A percentile compares a stretch with the other conserved stretches of the same genome.
phyloP scores from a whole-genome alignment of 2,888 invertebrate species.

The Eupeodes luniger region DNA sequence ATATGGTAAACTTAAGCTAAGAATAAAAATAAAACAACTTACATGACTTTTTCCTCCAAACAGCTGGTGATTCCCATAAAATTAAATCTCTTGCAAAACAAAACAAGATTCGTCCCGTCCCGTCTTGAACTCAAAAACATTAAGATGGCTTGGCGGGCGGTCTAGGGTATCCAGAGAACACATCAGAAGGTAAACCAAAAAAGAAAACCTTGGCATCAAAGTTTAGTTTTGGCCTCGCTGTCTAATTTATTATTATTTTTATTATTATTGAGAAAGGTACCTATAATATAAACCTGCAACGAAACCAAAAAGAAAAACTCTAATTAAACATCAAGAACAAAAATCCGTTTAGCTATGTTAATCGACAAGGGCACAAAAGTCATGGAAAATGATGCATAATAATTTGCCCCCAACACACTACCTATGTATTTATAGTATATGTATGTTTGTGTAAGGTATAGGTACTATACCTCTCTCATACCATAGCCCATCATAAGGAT shows the following conservation, averaged over 20 bases:
- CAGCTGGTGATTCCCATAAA: neutral
- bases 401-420: slow-evolving; percentile 3
- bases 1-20: neutral
- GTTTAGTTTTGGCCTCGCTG: neutral
- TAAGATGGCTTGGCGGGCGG: no score
- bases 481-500: slow-evolving; percentile 27
- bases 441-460: no score
- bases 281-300: neutral
- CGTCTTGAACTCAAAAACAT: neutral
- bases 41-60: neutral
- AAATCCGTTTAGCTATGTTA: slow-evolving; percentile 45
- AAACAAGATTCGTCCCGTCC: neutral
- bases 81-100: neutral
- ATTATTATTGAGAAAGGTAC: neutral
- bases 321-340: neutral
- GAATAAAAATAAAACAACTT: neutral
- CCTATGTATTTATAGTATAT: no score
- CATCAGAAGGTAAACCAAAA: neutral
- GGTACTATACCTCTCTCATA: no score
- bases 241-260: neutral
- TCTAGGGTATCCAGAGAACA: neutral
- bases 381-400: slow-evolving; percentile 39
- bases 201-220: slow-evolving; percentile 9
- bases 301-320: neutral
- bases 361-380: slow-evolving; percentile 53